Base-by-base conservation (phyloP, 2,888 invertebrate species). In the Microchrysa polita region DNA sequence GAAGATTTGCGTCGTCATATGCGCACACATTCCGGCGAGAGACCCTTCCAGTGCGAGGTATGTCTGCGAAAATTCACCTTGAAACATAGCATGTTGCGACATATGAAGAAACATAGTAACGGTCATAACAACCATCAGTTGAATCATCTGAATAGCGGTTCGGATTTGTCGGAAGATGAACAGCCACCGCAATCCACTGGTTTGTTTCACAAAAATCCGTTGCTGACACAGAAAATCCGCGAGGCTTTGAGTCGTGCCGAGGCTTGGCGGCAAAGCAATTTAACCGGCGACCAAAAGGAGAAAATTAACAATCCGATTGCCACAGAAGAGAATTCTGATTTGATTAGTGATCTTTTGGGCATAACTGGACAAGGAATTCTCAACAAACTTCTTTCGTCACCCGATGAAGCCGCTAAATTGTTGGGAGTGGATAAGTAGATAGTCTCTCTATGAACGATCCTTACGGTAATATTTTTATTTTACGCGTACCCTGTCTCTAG, bases 11-110 rank as follows among this genome's bases (percentile, higher is more conserved):
- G 96, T 0, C 90, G 96, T 0, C 97, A 97, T 84, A 96, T 97
- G 95, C 87, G 96, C 20, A 96, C 96, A 0, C 97, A 97, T 83
- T 94, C 94, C 0, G 96, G 96, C 0, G 96, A 96, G 81, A 86
- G 96, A 1, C 96, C 96, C 0, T 97, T 96, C 83, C 93, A 93
- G 74, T 97, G 96, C 82, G 94, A 95, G 83, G 91, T 95, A 57
- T 97, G 97, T 83, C 86, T 92, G 48, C 88, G 96, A 5, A 89
- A 93, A 77, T 97, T 97, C 86, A 96, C 96, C 0, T 86, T 97
- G 61, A 97, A 97, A 81, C 96, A 97, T 87, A 95, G 95, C 85
- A 96, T 97, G 96, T 87, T 96, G 78, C 89, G 96, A 0, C 96
- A 97, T 82, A 89, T 95, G 79, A 95, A 96, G 86, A 96, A 96